A percentile compares a stretch with the other conserved stretches of the same genome.
phyloP scores from a whole-genome alignment of 2,797 vertebrate genomes.

The Anas bahamensis region DNA sequence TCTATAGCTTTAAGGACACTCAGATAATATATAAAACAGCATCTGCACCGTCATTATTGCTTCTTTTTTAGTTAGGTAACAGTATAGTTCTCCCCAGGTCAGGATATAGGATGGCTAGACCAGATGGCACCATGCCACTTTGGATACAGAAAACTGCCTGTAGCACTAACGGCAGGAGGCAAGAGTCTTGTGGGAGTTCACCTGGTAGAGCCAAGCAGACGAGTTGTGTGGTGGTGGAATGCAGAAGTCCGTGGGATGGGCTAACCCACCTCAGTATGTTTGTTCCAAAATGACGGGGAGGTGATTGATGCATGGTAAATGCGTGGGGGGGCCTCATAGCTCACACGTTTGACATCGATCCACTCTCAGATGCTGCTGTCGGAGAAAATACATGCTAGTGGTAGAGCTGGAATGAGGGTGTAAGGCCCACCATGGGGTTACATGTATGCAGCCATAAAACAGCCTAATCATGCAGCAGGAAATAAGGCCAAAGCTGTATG shows the following conservation, averaged over 20 bases:
- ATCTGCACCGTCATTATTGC: background rate
- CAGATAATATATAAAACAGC: background rate
- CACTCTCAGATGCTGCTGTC: background rate
- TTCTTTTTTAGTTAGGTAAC: background rate
- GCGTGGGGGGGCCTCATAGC: background rate
- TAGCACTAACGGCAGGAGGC: background rate
- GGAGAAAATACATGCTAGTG: background rate
- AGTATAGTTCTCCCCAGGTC: background rate
- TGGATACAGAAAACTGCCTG: background rate
- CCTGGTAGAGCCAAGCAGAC: background rate
- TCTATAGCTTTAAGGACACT: background rate
- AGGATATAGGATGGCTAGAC: background rate
- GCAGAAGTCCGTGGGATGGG: conserved; percentile 1
- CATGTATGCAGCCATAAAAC: background rate
- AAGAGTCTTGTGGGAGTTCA: background rate
- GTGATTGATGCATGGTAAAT: background rate
- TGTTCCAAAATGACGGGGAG: background rate
- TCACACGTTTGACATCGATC: fast-evolving
- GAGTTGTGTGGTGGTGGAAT: background rate
- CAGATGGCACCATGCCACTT: background rate
- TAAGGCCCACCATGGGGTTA: background rate
- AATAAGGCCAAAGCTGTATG: background rate
- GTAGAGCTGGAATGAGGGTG: background rate
- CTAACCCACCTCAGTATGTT: background rate
- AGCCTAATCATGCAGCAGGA: background rate